These are phyloP conservation scores for Azorinus chamasolen DNA, from an alignment of 2,888 invertebrate genomes.

Conservation along the genomic window DNA sequence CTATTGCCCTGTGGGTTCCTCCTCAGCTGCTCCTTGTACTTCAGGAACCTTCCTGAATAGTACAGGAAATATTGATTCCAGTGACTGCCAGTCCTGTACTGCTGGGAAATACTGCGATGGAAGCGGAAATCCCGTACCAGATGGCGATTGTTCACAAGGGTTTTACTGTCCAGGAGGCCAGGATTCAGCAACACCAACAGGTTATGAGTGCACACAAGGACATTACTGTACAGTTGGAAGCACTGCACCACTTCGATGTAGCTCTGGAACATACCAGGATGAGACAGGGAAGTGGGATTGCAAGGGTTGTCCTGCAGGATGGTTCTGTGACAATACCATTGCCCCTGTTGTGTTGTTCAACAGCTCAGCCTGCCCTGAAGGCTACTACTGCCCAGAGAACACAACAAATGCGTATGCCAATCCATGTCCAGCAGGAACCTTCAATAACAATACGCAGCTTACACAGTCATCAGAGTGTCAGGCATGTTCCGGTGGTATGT, in stretches of 20 bases:
- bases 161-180: slow-evolving; percentile 84
- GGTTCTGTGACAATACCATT: slow-evolving; percentile 81
- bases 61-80: slow-evolving; percentile 73
- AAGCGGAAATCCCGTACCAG: slow-evolving; percentile 74
- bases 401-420: slow-evolving; percentile 75
- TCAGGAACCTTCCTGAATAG: slow-evolving; percentile 77
- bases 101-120: slow-evolving; percentile 80
- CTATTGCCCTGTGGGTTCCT: slow-evolving; percentile 77
- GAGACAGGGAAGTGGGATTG: slow-evolving; percentile 77
- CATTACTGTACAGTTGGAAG: slow-evolving; percentile 82
- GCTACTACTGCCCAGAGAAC: slow-evolving; percentile 82
- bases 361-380: slow-evolving; percentile 78
- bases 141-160: slow-evolving; percentile 78
- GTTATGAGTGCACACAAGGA: slow-evolving; percentile 82
- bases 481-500: slow-evolving; percentile 79
- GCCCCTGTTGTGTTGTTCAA: slow-evolving; percentile 83
- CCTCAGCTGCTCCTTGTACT: slow-evolving; percentile 71
- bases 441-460: slow-evolving; percentile 79
- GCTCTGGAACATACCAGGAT: slow-evolving; percentile 82
- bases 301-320: slow-evolving; percentile 83
- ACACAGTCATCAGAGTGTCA: slow-evolving; percentile 75
- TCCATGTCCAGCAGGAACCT: slow-evolving; percentile 83
- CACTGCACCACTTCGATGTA: slow-evolving; percentile 72
- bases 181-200: slow-evolving; percentile 70
- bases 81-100: slow-evolving; percentile 76